Evolutionary conservation across 2,888 invertebrate genomes (phyloP).

Genomic region (Plebejus argus): DNA sequence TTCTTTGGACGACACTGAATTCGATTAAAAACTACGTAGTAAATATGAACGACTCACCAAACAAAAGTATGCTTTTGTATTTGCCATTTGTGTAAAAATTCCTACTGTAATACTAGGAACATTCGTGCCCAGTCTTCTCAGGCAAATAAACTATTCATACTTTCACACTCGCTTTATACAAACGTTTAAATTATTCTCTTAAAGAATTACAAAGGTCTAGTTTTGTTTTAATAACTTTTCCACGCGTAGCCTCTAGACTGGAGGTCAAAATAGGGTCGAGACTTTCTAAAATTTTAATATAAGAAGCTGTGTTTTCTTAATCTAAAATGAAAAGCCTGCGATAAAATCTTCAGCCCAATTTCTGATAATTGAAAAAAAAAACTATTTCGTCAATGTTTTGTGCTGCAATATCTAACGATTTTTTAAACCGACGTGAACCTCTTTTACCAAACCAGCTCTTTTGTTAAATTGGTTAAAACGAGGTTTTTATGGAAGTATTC

Average conservation of each 20-base stretch:
- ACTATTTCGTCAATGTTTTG: too few species aligned
- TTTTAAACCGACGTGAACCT: too few species aligned
- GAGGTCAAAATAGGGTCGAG: background rate
- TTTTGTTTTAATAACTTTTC: constrained; percentile 8
- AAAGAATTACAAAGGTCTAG: constrained; percentile 11
- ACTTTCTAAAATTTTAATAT: background rate
- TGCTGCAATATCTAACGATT: too few species aligned
- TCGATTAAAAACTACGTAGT: too few species aligned
- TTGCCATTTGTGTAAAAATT: background rate
- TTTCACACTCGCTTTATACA: background rate
- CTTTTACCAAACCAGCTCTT: too few species aligned
- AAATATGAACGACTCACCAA: background rate
- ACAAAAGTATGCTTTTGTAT: background rate
- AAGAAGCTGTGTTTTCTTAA: background rate
- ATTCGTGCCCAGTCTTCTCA: background rate
- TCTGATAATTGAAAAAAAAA: too few species aligned
- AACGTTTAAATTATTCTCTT: constrained; percentile 16
- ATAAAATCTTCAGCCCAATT: too few species aligned
- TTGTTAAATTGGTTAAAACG: too few species aligned
- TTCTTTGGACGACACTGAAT: too few species aligned
- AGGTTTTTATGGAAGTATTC: too few species aligned
- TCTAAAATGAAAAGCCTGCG: background rate
- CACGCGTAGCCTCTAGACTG: background rate
- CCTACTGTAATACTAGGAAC: background rate
- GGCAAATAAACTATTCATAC: constrained; percentile 3